phyloP scores from a whole-genome alignment of 2,888 invertebrate species.

The Euplagia quadripunctaria region DNA sequence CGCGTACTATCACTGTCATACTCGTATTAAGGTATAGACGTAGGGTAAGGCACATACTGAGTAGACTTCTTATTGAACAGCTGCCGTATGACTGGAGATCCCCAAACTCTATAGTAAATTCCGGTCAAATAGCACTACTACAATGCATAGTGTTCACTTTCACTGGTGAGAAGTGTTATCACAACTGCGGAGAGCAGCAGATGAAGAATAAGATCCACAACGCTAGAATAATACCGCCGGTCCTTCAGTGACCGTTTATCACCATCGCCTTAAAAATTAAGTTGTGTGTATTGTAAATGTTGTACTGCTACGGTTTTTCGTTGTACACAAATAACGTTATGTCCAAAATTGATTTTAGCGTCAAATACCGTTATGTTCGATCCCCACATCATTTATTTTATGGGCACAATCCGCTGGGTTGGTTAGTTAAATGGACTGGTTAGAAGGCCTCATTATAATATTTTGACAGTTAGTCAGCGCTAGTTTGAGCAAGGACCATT shows the following conservation, averaged over 20 bases:
- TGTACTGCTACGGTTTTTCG: background rate
- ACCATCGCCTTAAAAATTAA: background rate
- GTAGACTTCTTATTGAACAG: too few species aligned
- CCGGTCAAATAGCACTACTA: background rate
- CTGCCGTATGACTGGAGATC: too few species aligned
- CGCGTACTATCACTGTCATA: too few species aligned
- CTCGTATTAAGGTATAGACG: too few species aligned
- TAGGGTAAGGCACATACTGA: too few species aligned
- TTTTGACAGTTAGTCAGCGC: background rate
- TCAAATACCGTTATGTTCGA: background rate
- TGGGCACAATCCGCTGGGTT: background rate
- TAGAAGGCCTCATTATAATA: too few species aligned
- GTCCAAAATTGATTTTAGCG: background rate
- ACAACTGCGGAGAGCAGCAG: background rate
- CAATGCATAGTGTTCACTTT: background rate
- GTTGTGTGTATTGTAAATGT: background rate
- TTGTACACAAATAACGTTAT: too few species aligned
- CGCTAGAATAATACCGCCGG: background rate
- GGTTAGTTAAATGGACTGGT: too few species aligned
- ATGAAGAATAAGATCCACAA: background rate
- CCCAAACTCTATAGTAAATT: too few species aligned
- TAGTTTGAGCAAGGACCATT: background rate
- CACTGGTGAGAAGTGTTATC: background rate
- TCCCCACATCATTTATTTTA: background rate
- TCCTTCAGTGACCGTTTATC: background rate